phyloP scores from a whole-genome alignment of 2,113 vertebrate genomes.

The Toxotes jaculatrix region DNA sequence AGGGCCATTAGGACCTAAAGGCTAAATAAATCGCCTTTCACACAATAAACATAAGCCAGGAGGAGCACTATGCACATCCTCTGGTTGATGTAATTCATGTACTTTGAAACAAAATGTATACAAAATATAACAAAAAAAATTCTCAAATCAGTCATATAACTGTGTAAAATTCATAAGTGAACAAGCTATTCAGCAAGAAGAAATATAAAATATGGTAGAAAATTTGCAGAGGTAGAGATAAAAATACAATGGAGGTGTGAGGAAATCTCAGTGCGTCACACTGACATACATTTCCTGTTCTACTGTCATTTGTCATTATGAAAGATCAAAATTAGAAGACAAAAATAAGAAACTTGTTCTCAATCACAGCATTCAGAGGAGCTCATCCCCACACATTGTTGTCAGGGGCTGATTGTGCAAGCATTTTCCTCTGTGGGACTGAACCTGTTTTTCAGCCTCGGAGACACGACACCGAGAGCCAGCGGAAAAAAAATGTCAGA shows the following conservation, averaged over 20 bases:
- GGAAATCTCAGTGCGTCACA: conserved; percentile 26
- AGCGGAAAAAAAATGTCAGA: not conserved
- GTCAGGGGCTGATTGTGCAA: conserved; percentile 11
- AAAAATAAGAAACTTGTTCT: conserved; percentile 29
- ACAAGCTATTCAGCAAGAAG: not conserved
- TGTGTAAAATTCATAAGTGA: not conserved
- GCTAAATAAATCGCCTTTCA: conserved; percentile 39
- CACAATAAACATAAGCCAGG: not conserved
- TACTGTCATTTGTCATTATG: conserved; percentile 15
- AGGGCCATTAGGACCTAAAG: conserved; percentile 18
- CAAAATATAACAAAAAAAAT: not conserved
- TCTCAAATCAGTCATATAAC: not conserved
- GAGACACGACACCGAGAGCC: not conserved
- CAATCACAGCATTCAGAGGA: conserved; percentile 29
- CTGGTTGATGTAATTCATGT: not conserved
- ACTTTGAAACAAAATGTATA: not conserved
- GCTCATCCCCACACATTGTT: conserved; percentile 27
- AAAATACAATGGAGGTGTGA: conserved; percentile 3
- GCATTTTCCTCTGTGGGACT: conserved; percentile 24
- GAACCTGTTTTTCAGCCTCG: conserved; percentile 15
- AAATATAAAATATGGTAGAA: not conserved
- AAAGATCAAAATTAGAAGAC: conserved; percentile 35
- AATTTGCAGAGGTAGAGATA: conserved; percentile 13
- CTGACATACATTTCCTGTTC: conserved; percentile 35
- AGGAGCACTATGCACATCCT: not conserved